phyloP scores from a whole-genome alignment of 2,797 vertebrate species.

The Pseudochirops corinnae region DNA sequence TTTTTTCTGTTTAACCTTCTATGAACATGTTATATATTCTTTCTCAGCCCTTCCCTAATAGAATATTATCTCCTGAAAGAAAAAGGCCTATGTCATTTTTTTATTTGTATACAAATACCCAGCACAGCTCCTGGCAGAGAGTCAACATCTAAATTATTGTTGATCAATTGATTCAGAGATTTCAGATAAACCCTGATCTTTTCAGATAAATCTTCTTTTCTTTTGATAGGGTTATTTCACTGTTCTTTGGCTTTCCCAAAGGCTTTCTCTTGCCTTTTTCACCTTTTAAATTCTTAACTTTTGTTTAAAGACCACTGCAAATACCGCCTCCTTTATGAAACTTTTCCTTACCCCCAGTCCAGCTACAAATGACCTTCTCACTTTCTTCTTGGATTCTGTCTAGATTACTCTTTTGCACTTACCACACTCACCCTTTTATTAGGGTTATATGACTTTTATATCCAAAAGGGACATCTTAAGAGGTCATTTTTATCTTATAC shows the following conservation, averaged over 20 bases:
- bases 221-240: not conserved
- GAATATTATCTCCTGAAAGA: not conserved
- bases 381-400: not conserved
- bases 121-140: not conserved
- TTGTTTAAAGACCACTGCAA: not conserved
- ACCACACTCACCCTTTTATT: not conserved
- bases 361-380: not conserved
- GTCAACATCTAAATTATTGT: not conserved
- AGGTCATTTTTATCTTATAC: not conserved
- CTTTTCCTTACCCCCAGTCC: not conserved
- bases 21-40: not conserved
- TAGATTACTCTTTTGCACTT: not conserved
- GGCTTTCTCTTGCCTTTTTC: not conserved
- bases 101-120: not conserved
- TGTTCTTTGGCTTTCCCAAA: not conserved
- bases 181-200: not conserved
- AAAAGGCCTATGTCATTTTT: not conserved
- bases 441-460: not conserved
- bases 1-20: not conserved
- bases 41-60: accelerated
- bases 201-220: not conserved
- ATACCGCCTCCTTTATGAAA: not conserved
- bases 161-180: not conserved
- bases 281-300: not conserved
- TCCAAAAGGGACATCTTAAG: not conserved